Evolutionary conservation across 1,140 invertebrate species (phyloP).

Genomic region (Diploscapter pachys): DNA sequence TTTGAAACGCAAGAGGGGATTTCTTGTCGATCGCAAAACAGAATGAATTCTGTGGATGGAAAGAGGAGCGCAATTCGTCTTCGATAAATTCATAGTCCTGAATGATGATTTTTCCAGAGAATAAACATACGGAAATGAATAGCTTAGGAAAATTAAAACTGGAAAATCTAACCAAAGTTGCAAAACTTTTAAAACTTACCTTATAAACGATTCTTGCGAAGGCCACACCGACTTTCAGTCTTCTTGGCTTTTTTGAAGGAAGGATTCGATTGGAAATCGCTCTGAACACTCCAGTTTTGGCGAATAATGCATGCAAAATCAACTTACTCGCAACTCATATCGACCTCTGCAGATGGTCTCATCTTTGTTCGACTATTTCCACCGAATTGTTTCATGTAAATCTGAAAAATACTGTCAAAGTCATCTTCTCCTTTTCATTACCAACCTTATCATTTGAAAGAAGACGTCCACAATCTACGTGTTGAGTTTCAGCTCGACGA

Average conservation of each 20-base stretch:
- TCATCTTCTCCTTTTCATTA: not conserved
- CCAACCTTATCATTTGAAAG: conserved; percentile 3
- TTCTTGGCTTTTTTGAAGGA: not conserved
- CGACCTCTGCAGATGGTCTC: no score
- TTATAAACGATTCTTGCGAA: conserved; percentile 14
- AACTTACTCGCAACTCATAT: not conserved
- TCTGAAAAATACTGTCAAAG: no score
- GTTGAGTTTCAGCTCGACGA: conserved; percentile 2
- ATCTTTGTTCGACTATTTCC: no score
- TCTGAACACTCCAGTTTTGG: not conserved
- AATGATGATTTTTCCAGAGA: no score
- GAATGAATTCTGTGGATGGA: conserved; percentile 13
- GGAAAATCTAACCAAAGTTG: no score
- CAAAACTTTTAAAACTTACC: no score
- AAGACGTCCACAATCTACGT: conserved; percentile 15
- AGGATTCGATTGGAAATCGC: not conserved
- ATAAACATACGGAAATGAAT: no score
- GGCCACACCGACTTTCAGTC: not conserved
- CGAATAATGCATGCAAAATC: not conserved
- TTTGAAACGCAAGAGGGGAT: not conserved
- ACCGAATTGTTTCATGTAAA: not conserved
- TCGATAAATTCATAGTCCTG: conserved; percentile 14
- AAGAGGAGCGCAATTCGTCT: conserved; percentile 7
- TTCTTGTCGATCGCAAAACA: conserved; percentile 7
- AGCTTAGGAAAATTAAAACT: no score